Percentiles rank a stretch among this genome's conserved stretches.
Evolutionary conservation across 2,797 vertebrate genomes (phyloP).

Genomic region (Scarus forsteni): DNA sequence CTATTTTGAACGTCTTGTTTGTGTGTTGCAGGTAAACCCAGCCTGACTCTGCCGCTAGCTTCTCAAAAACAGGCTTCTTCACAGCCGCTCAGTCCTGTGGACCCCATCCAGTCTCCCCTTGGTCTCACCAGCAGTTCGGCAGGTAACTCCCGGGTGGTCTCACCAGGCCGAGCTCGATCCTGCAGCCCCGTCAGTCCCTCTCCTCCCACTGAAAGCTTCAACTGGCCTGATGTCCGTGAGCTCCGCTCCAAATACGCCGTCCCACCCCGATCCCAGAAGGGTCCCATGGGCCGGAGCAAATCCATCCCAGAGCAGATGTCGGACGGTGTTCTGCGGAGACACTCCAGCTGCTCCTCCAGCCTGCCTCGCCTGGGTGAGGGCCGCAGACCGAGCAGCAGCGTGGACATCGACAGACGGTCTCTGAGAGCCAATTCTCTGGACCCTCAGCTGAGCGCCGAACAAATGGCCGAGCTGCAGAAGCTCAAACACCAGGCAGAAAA

Average conservation of each 20-base stretch:
- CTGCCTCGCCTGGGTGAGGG: not conserved
- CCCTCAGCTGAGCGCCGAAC: slow-evolving; percentile 28
- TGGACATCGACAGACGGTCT: slow-evolving; percentile 12
- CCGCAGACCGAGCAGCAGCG: not conserved
- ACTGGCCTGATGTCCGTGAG: slow-evolving; percentile 91
- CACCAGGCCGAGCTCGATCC: slow-evolving; percentile 2
- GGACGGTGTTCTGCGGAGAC: slow-evolving; percentile 49
- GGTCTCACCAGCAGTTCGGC: slow-evolving; percentile 11
- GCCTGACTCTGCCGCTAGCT: slow-evolving; percentile 55
- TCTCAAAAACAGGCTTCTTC: slow-evolving; percentile 42
- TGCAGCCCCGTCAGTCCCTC: slow-evolving; percentile 66
- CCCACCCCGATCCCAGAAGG: slow-evolving; percentile 17
- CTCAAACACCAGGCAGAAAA: slow-evolving; percentile 31
- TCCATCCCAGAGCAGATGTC: slow-evolving; percentile 81
- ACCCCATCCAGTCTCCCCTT: slow-evolving; percentile 17
- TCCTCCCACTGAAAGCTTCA: slow-evolving; percentile 80
- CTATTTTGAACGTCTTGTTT: not conserved
- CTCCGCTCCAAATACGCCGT: slow-evolving; percentile 87
- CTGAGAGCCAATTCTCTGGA: slow-evolving; percentile 68
- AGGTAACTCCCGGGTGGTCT: slow-evolving; percentile 24
- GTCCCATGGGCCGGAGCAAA: slow-evolving; percentile 65
- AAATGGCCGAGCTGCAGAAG: slow-evolving; percentile 44
- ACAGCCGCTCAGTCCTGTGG: slow-evolving; percentile 50
- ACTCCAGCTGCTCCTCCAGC: slow-evolving; percentile 60
- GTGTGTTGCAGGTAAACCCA: slow-evolving; percentile 77